phyloP scores from a whole-genome alignment of 2,888 invertebrate genomes.

The Esperia sulphurella region DNA sequence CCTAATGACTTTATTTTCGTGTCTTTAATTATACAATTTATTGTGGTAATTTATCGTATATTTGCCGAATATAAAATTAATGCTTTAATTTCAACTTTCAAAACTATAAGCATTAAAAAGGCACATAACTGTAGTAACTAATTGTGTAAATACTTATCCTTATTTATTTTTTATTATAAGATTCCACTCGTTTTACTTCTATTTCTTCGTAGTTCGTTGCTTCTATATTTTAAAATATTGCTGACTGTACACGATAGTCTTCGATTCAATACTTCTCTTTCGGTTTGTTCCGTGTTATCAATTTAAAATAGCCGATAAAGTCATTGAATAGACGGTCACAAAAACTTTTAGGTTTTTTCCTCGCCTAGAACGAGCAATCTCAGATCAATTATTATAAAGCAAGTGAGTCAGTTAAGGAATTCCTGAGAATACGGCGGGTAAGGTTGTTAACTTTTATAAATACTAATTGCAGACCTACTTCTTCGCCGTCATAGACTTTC shows the following conservation, averaged over 20 bases:
- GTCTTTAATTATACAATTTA: constrained; percentile 13
- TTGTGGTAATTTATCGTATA: background rate
- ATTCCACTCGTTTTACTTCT: too few relatives aligned
- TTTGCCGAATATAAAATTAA: background rate
- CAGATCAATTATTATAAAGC: constrained; percentile 3
- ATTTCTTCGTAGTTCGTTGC: too few relatives aligned
- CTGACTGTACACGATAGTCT: constrained; percentile 19
- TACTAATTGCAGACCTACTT: too few relatives aligned
- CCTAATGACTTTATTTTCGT: constrained; percentile 9
- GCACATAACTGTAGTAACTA: background rate
- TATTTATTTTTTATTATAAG: background rate
- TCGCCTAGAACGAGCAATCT: constrained; percentile 1
- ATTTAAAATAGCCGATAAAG: constrained; percentile 28
- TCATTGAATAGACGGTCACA: constrained; percentile 22
- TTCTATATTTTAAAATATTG: background rate
- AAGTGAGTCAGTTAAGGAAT: background rate
- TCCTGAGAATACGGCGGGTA: background rate
- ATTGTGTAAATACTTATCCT: background rate
- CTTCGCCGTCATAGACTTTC: too few relatives aligned
- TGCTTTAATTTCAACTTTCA: background rate
- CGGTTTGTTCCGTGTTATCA: constrained; percentile 29
- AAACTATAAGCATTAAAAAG: background rate
- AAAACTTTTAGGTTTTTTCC: constrained; percentile 19
- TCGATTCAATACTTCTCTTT: constrained; percentile 30
- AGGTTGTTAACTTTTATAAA: too few relatives aligned